Conservation (phyloP, 2,888 invertebrate species). For the Yponomeuta cagnagella region DNA sequence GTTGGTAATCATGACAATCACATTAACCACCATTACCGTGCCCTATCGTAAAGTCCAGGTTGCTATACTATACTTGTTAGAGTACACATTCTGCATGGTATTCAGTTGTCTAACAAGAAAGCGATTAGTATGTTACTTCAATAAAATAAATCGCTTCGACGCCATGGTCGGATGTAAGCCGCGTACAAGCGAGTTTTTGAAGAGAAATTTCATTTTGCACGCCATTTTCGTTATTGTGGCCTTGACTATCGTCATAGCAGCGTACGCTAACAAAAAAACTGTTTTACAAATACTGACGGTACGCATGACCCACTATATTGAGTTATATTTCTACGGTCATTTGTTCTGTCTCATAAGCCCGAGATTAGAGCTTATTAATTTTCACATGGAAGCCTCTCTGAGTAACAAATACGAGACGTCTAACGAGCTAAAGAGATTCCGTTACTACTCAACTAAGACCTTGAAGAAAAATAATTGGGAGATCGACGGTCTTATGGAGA, state of each 20-base stretch:
- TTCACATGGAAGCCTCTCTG: conserved; percentile 38
- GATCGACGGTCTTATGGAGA: conserved; percentile 45
- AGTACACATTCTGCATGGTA: conserved; percentile 28
- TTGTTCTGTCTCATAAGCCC: conserved; percentile 40
- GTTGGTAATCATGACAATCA: conserved; percentile 10
- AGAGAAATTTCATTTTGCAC: conserved; percentile 5
- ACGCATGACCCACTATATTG: conserved; percentile 31
- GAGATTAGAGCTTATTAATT: conserved; percentile 42
- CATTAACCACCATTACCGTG: too few species aligned
- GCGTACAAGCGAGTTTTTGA: conserved; percentile 21
- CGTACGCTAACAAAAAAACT: background rate
- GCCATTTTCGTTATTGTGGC: background rate
- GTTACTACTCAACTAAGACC: background rate
- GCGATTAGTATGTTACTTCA: conserved; percentile 34
- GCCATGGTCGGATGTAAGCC: conserved; percentile 37
- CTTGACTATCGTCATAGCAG: background rate
- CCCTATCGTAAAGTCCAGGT: background rate
- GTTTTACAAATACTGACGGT: conserved; percentile 18
- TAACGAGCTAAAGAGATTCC: background rate
- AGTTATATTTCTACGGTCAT: conserved; percentile 45
- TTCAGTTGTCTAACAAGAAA: conserved; percentile 33
- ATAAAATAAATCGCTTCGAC: conserved; percentile 40
- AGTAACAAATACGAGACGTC: background rate
- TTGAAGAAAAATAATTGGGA: background rate
- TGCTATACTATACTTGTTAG: conserved; percentile 17